These are phyloP conservation scores for Rhamphomyia laevipes DNA, from an alignment of 2,888 invertebrate species.

Conservation along the genomic window DNA sequence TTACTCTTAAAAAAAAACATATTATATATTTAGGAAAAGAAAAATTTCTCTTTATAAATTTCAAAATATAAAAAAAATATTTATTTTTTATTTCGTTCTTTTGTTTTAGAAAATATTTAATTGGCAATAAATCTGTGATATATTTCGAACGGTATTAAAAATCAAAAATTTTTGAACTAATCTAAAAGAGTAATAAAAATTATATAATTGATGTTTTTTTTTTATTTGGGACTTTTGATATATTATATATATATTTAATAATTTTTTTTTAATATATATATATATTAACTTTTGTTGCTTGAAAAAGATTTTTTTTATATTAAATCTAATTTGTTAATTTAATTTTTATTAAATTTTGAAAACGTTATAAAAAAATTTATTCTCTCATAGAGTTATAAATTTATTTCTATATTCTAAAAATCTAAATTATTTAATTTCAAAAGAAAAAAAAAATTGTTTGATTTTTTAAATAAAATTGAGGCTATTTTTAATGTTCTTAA, in stretches of 20 bases:
- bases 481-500: too few relatives aligned
- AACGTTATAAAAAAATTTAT: too few relatives aligned
- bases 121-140: constrained; percentile 12
- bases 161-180: not conserved
- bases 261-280: not conserved
- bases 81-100: not conserved
- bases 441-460: too few relatives aligned
- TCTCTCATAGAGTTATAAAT: too few relatives aligned
- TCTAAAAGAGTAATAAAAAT: too few relatives aligned
- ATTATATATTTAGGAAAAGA: not conserved
- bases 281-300: too few relatives aligned
- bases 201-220: not conserved
- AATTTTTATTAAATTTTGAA: too few relatives aligned
- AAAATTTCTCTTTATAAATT: not conserved
- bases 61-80: constrained; percentile 1
- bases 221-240: not conserved
- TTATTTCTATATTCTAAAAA: too few relatives aligned
- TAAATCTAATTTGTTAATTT: too few relatives aligned
- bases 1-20: not conserved
- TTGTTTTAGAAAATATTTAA: not conserved
- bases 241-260: not conserved
- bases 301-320: too few relatives aligned
- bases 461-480: too few relatives aligned
- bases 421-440: too few relatives aligned
- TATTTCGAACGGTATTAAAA: constrained; percentile 6